Conservation (phyloP, 2,888 invertebrate species). For the Coleophora flavipennella region DNA sequence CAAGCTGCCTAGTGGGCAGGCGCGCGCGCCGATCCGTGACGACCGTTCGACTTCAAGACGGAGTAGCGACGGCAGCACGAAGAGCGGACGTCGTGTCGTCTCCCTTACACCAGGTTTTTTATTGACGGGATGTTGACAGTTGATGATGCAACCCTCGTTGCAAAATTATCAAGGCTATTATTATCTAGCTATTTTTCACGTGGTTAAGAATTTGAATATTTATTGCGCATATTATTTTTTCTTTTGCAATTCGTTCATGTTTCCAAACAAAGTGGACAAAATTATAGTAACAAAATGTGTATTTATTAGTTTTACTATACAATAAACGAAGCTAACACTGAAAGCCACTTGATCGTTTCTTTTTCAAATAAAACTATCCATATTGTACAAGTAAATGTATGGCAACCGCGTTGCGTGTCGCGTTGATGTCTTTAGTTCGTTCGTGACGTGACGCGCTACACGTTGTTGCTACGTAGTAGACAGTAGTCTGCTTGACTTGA, state of each 20-base stretch:
- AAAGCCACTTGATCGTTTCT: background rate
- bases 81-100: slow-evolving; percentile 32
- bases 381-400: too few species aligned
- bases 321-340: too few species aligned
- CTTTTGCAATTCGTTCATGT: too few species aligned
- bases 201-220: slow-evolving; percentile 13
- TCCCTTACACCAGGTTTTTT: slow-evolving; percentile 41
- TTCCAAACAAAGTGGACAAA: too few species aligned
- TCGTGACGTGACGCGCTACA: background rate
- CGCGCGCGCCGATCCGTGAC: slow-evolving; percentile 58
- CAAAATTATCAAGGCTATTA: slow-evolving; percentile 37
- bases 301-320: too few species aligned
- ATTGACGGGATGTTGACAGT: slow-evolving; percentile 35
- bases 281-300: too few species aligned
- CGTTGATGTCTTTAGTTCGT: slow-evolving; percentile 38
- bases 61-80: slow-evolving; percentile 39
- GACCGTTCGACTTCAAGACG: slow-evolving; percentile 58
- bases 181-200: slow-evolving; percentile 28
- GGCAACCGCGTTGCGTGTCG: slow-evolving; percentile 7
- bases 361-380: background rate
- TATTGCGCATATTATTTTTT: slow-evolving; percentile 3
- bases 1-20: slow-evolving; percentile 49
- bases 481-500: too few species aligned
- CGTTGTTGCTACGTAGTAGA: too few species aligned
- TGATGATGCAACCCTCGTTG: slow-evolving; percentile 37